Conservation (phyloP, 2,113 vertebrate genomes). For the Sisor rabdophorus region DNA sequence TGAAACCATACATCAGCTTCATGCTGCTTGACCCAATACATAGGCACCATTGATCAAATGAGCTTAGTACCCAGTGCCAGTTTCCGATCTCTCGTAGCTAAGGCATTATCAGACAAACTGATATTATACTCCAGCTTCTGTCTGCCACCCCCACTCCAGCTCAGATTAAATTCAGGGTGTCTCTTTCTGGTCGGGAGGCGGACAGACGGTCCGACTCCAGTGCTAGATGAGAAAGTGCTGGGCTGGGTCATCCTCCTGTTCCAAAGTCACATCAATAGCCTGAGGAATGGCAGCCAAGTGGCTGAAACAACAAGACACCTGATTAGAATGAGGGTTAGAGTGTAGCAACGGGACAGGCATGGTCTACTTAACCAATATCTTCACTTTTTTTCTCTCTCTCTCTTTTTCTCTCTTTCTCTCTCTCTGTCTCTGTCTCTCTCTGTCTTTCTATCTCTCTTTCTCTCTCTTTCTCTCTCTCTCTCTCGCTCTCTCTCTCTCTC, state of each 20-base stretch:
- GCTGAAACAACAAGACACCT: constrained; percentile 66
- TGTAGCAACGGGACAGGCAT: constrained; percentile 50
- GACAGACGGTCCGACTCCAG: constrained; percentile 83
- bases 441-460: constrained; percentile 26
- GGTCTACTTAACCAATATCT: constrained; percentile 52
- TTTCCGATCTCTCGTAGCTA: constrained; percentile 73
- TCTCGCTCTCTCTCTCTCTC: too few species aligned
- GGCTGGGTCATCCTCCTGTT: constrained; percentile 49
- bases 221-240: constrained; percentile 61
- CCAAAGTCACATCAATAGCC: constrained; percentile 67
- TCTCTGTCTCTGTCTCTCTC: too few species aligned
- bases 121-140: constrained; percentile 71
- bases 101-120: constrained; percentile 79
- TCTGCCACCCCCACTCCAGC: constrained; percentile 61
- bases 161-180: constrained; percentile 69
- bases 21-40: constrained; percentile 74
- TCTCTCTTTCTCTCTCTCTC: too few species aligned
- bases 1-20: constrained; percentile 72
- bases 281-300: constrained; percentile 63
- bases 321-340: constrained; percentile 56
- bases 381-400: constrained; percentile 21
- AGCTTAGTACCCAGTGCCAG: constrained; percentile 77
- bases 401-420: constrained; percentile 9
- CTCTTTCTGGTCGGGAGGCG: constrained; percentile 57
- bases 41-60: constrained; percentile 80